These are phyloP conservation scores for Sardinella longiceps DNA, from an alignment of 2,797 vertebrate genomes.

Conservation along the genomic window DNA sequence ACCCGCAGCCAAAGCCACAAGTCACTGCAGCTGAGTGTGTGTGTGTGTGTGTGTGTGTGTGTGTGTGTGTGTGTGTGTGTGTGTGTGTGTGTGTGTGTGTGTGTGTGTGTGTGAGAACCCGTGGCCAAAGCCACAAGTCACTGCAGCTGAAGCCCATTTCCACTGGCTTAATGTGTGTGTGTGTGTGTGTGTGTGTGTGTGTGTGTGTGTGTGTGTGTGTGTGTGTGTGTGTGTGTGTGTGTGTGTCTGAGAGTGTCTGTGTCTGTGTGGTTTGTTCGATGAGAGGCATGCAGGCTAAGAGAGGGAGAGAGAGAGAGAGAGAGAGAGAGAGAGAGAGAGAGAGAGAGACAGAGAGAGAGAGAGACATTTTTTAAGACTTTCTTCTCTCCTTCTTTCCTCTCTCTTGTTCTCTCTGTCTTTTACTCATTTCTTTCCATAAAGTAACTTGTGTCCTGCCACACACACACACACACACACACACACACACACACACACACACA, in stretches of 20 bases:
- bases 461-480: constrained; percentile 14
- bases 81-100: too few species aligned
- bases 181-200: constrained; percentile 2
- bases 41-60: constrained; percentile 2
- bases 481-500: neutral
- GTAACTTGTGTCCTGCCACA: too few species aligned
- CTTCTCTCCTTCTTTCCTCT: too few species aligned
- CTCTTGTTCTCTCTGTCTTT: too few species aligned
- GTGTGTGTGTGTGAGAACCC: too few species aligned
- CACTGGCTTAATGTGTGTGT: neutral
- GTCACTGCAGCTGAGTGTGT: constrained; percentile 42
- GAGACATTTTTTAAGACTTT: too few species aligned
- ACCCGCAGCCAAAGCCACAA: constrained; percentile 63
- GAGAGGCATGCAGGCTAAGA: neutral
- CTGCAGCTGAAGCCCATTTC: constrained; percentile 48
- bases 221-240: too few species aligned
- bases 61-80: neutral
- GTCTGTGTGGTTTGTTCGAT: neutral
- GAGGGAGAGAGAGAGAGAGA: neutral
- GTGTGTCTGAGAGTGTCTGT: neutral
- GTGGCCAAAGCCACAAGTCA: constrained; percentile 65
- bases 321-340: neutral
- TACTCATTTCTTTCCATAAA: constrained; percentile 14
- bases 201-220: constrained; percentile 4
- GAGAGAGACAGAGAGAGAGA: neutral